Evolutionary conservation across 1,140 invertebrate species (phyloP).

Genomic region (Halictus rubicundus): DNA sequence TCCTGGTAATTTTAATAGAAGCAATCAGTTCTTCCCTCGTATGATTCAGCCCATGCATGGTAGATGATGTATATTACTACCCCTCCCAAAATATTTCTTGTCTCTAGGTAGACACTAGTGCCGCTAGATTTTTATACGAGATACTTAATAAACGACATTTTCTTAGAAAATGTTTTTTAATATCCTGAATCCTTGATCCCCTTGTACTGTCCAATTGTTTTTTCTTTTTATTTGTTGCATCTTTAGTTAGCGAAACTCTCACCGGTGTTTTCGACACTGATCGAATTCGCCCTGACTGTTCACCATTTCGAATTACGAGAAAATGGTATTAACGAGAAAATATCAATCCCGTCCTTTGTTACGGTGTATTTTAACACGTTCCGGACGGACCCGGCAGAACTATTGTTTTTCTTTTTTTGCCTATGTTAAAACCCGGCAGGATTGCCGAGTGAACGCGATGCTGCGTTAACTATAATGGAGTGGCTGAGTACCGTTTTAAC

Average conservation of each 20-base stretch:
- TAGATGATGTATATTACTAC: constrained; percentile 30
- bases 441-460: no score
- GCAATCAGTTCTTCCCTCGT: constrained; percentile 17
- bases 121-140: constrained; percentile 16
- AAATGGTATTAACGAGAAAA: background rate
- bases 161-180: constrained; percentile 5
- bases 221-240: background rate
- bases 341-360: background rate
- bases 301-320: background rate
- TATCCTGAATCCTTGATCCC: background rate
- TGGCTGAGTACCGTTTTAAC: background rate
- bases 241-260: background rate
- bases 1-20: constrained; percentile 32
- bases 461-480: background rate
- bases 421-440: no score
- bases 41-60: constrained; percentile 36
- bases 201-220: background rate
- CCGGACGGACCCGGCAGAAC: no score
- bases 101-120: background rate
- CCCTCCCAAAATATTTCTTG: constrained; percentile 29
- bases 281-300: background rate
- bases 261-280: background rate
- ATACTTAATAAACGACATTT: constrained; percentile 26
- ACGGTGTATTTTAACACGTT: background rate
- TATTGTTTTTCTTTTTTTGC: no score